Evolutionary conservation across 2,113 vertebrate genomes (phyloP).

Genomic region (Lepus europaeus): DNA sequence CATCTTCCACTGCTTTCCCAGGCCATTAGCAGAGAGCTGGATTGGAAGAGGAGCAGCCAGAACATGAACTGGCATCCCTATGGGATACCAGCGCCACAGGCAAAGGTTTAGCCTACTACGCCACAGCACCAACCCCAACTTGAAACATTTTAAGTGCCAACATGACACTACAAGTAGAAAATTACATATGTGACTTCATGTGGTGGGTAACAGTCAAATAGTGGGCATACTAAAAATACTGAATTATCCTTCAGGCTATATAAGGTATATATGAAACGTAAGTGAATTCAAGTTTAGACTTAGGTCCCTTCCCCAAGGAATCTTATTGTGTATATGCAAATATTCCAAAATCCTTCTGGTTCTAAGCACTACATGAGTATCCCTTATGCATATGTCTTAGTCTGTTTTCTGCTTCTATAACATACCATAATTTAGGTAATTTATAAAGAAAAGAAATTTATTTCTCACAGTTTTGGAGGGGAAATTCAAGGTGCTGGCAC

Average conservation of each 20-base stretch:
- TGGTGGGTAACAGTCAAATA: neutral
- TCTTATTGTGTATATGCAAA: neutral
- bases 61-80: too few relatives aligned
- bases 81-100: too few relatives aligned
- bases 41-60: too few relatives aligned
- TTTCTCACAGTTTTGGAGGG: too few relatives aligned
- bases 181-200: neutral
- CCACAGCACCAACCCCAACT: too few relatives aligned
- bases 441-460: too few relatives aligned
- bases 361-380: neutral
- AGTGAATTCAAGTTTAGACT: neutral
- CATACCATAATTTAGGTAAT: neutral
- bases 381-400: neutral
- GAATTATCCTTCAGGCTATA: neutral
- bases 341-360: neutral
- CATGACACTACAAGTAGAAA: too few relatives aligned
- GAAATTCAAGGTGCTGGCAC: neutral
- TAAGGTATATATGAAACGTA: neutral
- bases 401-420: neutral
- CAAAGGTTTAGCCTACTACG: too few relatives aligned
- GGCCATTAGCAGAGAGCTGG: too few relatives aligned
- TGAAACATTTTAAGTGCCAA: too few relatives aligned
- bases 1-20: too few relatives aligned
- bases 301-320: neutral
- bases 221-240: neutral